A percentile compares a stretch with the other conserved stretches of the same genome.
Conservation (phyloP, 2,797 vertebrate species). For the Xyrichtys novacula region DNA sequence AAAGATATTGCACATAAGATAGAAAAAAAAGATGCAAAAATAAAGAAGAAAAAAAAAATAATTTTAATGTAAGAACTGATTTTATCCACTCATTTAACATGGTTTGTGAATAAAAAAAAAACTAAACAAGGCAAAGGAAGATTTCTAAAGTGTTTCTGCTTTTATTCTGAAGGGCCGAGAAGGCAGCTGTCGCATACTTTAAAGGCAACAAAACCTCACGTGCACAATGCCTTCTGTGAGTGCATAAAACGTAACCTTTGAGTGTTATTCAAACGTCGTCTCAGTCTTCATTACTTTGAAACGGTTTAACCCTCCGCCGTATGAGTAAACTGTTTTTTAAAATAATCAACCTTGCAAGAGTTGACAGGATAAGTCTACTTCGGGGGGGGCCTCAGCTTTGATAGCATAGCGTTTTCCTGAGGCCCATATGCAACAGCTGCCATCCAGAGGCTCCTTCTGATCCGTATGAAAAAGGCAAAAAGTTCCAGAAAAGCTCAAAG, state of each 20-base stretch:
- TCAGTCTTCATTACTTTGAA: neutral
- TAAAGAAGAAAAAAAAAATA: too few relatives aligned
- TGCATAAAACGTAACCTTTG: constrained; percentile 27
- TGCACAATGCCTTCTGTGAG: constrained; percentile 20
- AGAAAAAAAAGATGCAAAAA: constrained; percentile 69
- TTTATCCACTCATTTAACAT: constrained; percentile 65
- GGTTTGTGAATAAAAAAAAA: constrained; percentile 61
- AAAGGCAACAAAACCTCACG: constrained; percentile 44
- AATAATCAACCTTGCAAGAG: constrained; percentile 18
- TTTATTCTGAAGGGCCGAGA: constrained; percentile 53
- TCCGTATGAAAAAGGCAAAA: constrained; percentile 68
- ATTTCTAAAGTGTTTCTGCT: constrained; percentile 42
- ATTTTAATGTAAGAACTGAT: constrained; percentile 62
- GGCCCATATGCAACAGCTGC: constrained; percentile 74
- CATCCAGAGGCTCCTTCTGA: constrained; percentile 54
- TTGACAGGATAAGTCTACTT: constrained; percentile 40
- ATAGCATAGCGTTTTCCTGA: constrained; percentile 13
- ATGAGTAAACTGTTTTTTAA: constrained; percentile 40
- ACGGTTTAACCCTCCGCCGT: constrained; percentile 45
- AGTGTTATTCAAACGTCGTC: constrained; percentile 29
- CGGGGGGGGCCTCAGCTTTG: constrained; percentile 45
- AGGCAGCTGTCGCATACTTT: constrained; percentile 69
- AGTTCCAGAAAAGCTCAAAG: constrained; percentile 65
- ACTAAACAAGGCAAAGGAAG: constrained; percentile 68
- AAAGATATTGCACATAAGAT: constrained; percentile 85